Conservation (phyloP, 2,888 invertebrate species). For the Meandrusa payeni region DNA sequence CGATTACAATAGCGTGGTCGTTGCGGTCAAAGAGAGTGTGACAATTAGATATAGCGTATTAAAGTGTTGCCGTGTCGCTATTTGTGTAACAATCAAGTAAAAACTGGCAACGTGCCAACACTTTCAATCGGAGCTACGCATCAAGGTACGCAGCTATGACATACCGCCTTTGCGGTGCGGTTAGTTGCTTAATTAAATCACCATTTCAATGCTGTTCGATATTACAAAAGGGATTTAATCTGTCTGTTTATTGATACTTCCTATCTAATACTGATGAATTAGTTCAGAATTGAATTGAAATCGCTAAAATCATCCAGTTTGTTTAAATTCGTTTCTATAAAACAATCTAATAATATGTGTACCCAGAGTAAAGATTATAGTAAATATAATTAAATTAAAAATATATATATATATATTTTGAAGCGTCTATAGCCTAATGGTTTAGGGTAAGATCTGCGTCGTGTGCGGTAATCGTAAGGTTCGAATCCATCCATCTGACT, state of each 20-base stretch:
- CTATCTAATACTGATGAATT: too few species aligned
- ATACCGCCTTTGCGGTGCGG: constrained; percentile 25
- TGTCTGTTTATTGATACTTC: too few species aligned
- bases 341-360: too few species aligned
- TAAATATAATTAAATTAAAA: neutral
- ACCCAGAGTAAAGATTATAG: too few species aligned
- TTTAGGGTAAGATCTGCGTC: too few species aligned
- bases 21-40: constrained; percentile 41
- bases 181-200: constrained; percentile 16
- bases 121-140: constrained; percentile 56
- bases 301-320: too few species aligned
- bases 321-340: too few species aligned
- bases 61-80: constrained; percentile 59
- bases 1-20: constrained; percentile 41
- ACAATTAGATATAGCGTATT: constrained; percentile 66
- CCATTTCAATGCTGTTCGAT: neutral
- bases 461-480: too few species aligned
- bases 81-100: constrained; percentile 77
- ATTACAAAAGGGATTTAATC: neutral
- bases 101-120: constrained; percentile 66
- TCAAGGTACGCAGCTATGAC: constrained; percentile 48
- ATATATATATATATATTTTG: too few species aligned
- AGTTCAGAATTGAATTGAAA: too few species aligned
- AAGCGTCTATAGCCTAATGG: too few species aligned
- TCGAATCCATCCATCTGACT: too few species aligned